Conservation (phyloP, 2,797 vertebrate species). For the Naso thynnoides region DNA sequence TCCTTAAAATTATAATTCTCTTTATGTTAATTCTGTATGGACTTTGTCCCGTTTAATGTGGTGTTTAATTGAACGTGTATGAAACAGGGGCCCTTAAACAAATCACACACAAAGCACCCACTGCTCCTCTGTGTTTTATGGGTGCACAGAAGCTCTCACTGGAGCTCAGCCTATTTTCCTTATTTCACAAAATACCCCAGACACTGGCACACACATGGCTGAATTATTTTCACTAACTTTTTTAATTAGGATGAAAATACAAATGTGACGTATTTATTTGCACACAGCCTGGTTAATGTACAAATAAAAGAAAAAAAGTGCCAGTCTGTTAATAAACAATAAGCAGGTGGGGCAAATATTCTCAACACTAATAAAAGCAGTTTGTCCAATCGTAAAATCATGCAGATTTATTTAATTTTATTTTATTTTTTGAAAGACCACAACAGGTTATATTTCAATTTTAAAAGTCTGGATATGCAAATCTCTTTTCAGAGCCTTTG, state of each 20-base stretch:
- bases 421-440: background rate
- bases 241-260: background rate
- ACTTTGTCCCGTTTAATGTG: constrained; percentile 13
- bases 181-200: constrained; percentile 31
- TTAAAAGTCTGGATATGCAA: background rate
- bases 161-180: constrained; percentile 36
- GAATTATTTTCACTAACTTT: background rate
- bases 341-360: background rate
- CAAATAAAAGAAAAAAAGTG: background rate
- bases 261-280: background rate
- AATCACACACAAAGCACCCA: constrained; percentile 54
- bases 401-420: background rate
- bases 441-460: background rate
- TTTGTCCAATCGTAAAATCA: background rate
- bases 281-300: background rate
- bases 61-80: constrained; percentile 20
- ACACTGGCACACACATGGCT: background rate
- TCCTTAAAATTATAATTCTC: constrained; percentile 2
- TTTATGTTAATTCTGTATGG: background rate
- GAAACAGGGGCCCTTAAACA: constrained; percentile 40
- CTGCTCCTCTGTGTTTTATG: constrained; percentile 56
- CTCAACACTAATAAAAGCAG: background rate
- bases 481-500: background rate
- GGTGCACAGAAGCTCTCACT: constrained; percentile 33
- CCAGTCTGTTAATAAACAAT: constrained; percentile 6